A percentile compares a stretch with the other conserved stretches of the same genome.
Evolutionary conservation across 2,113 vertebrate species (phyloP).

Genomic region (Phoxinus phoxinus): DNA sequence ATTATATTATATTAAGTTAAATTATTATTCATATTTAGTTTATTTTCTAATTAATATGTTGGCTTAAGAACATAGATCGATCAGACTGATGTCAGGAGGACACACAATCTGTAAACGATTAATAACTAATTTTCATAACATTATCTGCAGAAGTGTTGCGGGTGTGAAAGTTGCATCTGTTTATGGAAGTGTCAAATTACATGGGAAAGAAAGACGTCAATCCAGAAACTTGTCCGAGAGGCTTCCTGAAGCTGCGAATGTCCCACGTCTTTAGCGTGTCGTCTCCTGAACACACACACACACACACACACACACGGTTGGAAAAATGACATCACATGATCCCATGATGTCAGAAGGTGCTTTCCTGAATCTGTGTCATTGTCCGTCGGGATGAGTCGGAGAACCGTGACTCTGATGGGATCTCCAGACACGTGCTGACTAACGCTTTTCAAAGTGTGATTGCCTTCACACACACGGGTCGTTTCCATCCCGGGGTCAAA

Average conservation of each 20-base stretch:
- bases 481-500: neutral
- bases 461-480: neutral
- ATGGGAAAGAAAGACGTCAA: conserved; percentile 90
- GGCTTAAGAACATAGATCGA: too few relatives aligned
- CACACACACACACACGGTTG: neutral
- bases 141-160: neutral
- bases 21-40: too few relatives aligned
- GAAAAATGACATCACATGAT: neutral
- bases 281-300: conserved; percentile 79
- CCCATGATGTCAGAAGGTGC: neutral
- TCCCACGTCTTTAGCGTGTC: conserved; percentile 97
- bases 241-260: conserved; percentile 92
- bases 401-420: conserved; percentile 12
- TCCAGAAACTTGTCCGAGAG: conserved; percentile 83
- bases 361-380: neutral
- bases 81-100: too few relatives aligned
- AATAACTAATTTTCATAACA: too few relatives aligned
- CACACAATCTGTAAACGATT: too few relatives aligned
- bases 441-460: neutral
- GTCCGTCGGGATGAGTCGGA: neutral
- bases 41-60: too few relatives aligned
- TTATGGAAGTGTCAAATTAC: conserved; percentile 74
- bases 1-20: too few relatives aligned
- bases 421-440: conserved; percentile 22
- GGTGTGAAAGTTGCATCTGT: neutral